phyloP scores from a whole-genome alignment of 2,797 vertebrate species.

The Aselliscus stoliczkanus region DNA sequence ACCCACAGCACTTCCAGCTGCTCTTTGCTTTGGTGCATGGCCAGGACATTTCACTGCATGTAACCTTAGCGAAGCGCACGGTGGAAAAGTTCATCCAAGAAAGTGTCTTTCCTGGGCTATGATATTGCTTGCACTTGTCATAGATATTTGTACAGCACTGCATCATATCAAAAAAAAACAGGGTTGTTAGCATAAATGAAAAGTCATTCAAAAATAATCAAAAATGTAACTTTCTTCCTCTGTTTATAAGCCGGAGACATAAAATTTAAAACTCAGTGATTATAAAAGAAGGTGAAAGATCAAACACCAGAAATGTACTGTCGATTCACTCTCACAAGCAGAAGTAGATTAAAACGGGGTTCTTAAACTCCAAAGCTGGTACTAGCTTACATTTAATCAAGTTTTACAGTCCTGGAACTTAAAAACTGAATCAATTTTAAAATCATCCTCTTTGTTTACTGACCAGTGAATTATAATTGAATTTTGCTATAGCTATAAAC shows the following conservation, averaged over 20 bases:
- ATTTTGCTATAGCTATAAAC: background rate
- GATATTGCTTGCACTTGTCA: background rate
- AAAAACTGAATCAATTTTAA: background rate
- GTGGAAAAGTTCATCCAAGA: background rate
- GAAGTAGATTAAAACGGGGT: background rate
- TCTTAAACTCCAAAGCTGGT: background rate
- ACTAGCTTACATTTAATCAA: background rate
- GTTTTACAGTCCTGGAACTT: background rate
- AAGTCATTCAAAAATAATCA: constrained; percentile 45
- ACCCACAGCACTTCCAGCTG: background rate
- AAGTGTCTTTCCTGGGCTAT: background rate
- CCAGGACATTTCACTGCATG: background rate
- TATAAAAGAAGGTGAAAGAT: constrained; percentile 16
- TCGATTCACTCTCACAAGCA: background rate
- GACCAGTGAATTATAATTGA: background rate
- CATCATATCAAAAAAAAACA: background rate
- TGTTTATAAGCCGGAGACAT: constrained; percentile 34
- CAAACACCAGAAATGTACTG: constrained; percentile 13
- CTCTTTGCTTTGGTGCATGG: background rate
- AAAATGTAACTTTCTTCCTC: constrained; percentile 50
- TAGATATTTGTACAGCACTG: background rate
- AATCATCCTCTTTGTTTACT: background rate
- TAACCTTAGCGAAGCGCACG: fast-evolving
- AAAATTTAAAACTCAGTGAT: background rate
- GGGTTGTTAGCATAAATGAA: constrained; percentile 19